Conservation (phyloP, 64 coral and sea anemone genomes). For the Stichodactyla mertensii region DNA sequence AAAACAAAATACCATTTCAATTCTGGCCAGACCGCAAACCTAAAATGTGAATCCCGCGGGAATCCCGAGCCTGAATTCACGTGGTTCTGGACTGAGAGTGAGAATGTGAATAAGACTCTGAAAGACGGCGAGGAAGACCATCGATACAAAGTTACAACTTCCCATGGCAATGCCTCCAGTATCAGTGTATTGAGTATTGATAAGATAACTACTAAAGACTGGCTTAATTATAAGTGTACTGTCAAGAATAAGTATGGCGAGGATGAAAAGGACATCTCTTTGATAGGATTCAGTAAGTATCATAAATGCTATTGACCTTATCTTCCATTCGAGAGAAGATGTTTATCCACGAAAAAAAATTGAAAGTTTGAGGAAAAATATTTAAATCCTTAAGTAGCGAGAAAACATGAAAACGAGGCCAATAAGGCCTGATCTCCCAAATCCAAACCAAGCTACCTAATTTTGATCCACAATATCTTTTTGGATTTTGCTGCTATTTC, state of each 20-base stretch:
- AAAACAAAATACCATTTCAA: constrained; percentile 73
- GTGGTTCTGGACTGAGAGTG: constrained; percentile 46
- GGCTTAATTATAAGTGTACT: constrained; percentile 49
- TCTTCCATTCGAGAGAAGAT: too few species aligned
- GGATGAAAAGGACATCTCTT: not conserved
- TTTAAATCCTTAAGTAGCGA: too few species aligned
- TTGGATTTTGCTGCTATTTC: too few species aligned
- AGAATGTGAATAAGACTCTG: constrained; percentile 34
- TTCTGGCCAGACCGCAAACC: constrained; percentile 37
- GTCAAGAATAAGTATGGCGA: constrained; percentile 33
- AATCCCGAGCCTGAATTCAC: constrained; percentile 49
- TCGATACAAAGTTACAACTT: constrained; percentile 42
- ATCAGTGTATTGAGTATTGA: constrained; percentile 48
- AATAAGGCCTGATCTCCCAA: too few species aligned
- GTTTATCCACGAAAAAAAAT: too few species aligned
- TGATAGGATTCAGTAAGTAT: constrained; percentile 79
- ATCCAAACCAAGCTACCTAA: too few species aligned
- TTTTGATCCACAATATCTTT: too few species aligned
- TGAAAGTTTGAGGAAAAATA: too few species aligned
- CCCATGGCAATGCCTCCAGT: constrained; percentile 21
- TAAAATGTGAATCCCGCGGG: constrained; percentile 61
- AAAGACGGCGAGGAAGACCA: constrained; percentile 44
- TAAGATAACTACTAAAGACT: constrained; percentile 43
- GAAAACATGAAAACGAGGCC: too few species aligned
- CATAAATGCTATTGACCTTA: not conserved